Evolutionary conservation across 2,797 vertebrate genomes (phyloP), one percentile per base, ranked within the genome.

Genomic region (Poeciliopsis infans): DNA sequence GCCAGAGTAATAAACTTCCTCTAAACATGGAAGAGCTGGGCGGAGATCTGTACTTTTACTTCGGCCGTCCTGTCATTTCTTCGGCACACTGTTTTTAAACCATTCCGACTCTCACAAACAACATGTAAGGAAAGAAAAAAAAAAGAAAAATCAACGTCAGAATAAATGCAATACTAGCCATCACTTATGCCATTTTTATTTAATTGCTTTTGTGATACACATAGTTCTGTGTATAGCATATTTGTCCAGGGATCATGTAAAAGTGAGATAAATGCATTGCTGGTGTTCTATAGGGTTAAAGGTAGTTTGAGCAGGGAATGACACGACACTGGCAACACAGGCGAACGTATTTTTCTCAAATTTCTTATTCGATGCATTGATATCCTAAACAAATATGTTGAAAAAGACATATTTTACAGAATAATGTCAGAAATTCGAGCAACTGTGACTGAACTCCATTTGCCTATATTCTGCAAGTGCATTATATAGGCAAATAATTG

Each of bases 1-100:
- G 59, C 73, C 7, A 71, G 79, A 0, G 0, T 0, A 0, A 0
- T 1, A 87, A 90, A 88, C 87, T 3, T n/a, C 53, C 10, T 45
- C 46, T 46, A 5, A 13, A 45, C 0, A 8, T 53, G 61, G 0
- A 83, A 87, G 86, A 86, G 76, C 5, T 7, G 25, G 1, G 28
- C 11, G 5, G 1, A 82, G 68, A 0, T 33, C 61, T 49, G 28
- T 1, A 28, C 49, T 55, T 70, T 53, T 72, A 23, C n/a, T 43
- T n/a, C 31, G 45, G 3, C 12, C 28, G 28, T 43, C 18, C 39
- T 2, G 31, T 16, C 12, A 72, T 15, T 71, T 71, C 23, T 18
- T 70, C 12, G 28, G 28, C 10, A 28, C 33, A 33, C 16, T 36
- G 15, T 64, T 64, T 59, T 61, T 64, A 18, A 36, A 36, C 3